phyloP scores from a whole-genome alignment of 2,113 vertebrate species.

The Blennius ocellaris region DNA sequence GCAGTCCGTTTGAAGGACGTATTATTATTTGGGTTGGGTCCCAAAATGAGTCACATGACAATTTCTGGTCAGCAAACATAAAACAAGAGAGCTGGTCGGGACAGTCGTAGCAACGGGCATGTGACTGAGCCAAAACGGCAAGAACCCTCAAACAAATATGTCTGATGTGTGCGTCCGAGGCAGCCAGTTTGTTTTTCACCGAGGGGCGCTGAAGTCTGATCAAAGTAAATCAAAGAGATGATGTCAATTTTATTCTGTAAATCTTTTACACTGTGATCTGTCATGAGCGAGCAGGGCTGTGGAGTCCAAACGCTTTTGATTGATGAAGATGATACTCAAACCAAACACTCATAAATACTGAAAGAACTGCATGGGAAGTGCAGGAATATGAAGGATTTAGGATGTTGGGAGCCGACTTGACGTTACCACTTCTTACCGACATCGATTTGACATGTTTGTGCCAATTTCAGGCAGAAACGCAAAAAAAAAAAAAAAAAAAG shows the following conservation, averaged over 20 bases:
- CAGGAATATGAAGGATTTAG: neutral
- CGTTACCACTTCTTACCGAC: neutral
- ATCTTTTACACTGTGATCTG: neutral
- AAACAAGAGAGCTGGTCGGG: constrained; percentile 15
- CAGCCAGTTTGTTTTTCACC: no score
- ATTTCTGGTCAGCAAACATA: constrained; percentile 20
- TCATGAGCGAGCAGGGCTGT: neutral
- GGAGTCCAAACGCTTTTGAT: neutral
- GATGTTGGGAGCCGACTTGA: neutral
- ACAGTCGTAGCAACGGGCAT: constrained; percentile 29
- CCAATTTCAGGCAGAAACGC: neutral
- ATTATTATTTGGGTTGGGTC: constrained; percentile 9
- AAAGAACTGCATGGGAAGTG: neutral
- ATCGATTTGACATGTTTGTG: neutral
- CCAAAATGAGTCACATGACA: constrained; percentile 17
- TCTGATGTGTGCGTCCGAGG: neutral
- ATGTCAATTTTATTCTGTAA: neutral
- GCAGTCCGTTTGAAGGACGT: neutral
- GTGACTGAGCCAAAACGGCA: constrained; percentile 17
- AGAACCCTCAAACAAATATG: neutral
- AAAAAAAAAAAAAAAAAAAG: neutral
- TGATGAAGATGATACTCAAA: constrained; percentile 6
- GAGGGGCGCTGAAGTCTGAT: no score
- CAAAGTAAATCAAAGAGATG: neutral
- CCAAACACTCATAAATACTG: constrained; percentile 5